Evolutionary conservation across 2,888 invertebrate species (phyloP).

Genomic region (Vesta saturnalis): DNA sequence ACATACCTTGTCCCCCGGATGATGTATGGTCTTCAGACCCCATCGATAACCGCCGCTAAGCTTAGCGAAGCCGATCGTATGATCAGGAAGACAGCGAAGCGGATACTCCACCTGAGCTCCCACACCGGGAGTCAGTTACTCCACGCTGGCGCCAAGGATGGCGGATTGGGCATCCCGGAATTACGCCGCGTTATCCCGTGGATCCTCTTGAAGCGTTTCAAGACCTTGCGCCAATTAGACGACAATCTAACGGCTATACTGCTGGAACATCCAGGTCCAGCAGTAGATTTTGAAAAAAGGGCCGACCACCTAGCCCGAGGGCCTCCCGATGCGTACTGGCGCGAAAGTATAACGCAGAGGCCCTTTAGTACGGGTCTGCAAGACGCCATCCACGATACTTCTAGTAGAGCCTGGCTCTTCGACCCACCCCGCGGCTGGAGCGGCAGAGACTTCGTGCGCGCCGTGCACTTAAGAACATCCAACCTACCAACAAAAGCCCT

Average conservation of each 20-base stretch:
- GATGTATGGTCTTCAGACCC: too few relatives aligned
- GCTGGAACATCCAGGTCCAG: too few relatives aligned
- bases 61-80: not conserved
- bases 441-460: constrained; percentile 30
- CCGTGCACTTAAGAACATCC: constrained; percentile 19
- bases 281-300: not conserved
- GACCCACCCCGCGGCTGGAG: constrained; percentile 31
- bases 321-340: not conserved
- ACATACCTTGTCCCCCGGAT: too few relatives aligned
- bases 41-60: not conserved
- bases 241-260: too few relatives aligned
- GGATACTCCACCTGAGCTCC: not conserved
- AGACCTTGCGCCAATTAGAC: too few relatives aligned
- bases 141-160: too few relatives aligned
- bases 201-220: too few relatives aligned
- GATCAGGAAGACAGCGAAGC: not conserved
- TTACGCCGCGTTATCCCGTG: too few relatives aligned
- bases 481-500: constrained; percentile 30
- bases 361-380: constrained; percentile 24
- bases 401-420: constrained; percentile 28
- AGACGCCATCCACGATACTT: not conserved
- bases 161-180: too few relatives aligned
- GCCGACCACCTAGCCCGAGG: not conserved
- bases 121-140: too few relatives aligned
- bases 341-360: not conserved